phyloP scores from a whole-genome alignment of 2,797 vertebrate species.

The Sylvilagus floridanus region DNA sequence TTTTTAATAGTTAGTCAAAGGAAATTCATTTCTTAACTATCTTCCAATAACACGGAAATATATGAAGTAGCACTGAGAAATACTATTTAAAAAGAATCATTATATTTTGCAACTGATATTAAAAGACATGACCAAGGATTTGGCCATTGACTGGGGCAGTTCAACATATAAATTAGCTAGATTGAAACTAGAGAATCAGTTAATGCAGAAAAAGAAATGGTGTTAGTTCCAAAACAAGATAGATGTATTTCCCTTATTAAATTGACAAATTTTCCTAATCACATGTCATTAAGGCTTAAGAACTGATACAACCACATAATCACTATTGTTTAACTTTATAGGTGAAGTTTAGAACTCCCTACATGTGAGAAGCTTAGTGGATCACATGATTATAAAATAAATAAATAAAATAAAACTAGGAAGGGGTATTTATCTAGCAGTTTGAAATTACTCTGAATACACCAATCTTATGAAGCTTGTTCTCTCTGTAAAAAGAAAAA shows the following conservation, averaged over 20 bases:
- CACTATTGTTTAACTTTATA: background rate
- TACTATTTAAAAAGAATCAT: background rate
- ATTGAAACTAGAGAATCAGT: slow-evolving; percentile 22
- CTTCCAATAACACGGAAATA: background rate
- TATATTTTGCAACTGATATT: background rate
- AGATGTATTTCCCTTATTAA: background rate
- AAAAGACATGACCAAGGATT: background rate
- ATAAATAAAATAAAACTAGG: background rate
- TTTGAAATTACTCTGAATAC: background rate
- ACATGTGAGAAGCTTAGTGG: background rate
- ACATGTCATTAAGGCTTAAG: background rate
- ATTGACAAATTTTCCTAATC: background rate
- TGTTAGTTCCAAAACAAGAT: background rate
- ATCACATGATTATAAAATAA: too few relatives aligned
- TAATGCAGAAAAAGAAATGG: background rate
- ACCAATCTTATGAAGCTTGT: background rate
- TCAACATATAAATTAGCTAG: background rate
- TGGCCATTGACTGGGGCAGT: background rate
- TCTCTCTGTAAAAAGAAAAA: background rate
- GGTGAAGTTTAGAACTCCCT: background rate
- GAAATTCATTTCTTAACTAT: background rate
- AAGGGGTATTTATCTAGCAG: background rate
- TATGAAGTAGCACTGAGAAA: background rate
- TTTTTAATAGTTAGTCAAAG: background rate
- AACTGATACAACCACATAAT: background rate